Base-by-base conservation (phyloP, 2,797 vertebrate species). In the Bradypus variegatus region DNA sequence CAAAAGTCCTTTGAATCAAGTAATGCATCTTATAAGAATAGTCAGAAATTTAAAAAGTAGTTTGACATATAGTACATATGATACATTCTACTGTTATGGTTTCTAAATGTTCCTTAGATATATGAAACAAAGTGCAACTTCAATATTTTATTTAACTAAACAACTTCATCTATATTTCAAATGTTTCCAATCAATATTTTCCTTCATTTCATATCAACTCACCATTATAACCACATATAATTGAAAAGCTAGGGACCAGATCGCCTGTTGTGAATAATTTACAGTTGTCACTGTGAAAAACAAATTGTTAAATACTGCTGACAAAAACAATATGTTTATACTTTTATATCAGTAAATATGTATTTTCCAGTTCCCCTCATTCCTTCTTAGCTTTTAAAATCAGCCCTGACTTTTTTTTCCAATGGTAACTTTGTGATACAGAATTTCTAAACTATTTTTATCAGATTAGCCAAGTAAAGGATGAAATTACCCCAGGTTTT, bases 151-250 rank as follows among this genome's bases (percentile, higher is more conserved):
- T 83, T 73, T 95, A 95, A 95, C 77, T 85, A 95, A 96, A 96
- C 89, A 94, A 96, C 97, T 97, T 97, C 96, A 97, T 97, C 96
- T 97, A 96, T 96, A 98, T 98, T 97, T 98, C 92, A 98, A 98
- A 98, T 97, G 95, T 95, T 96, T 97, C 79, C 92, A 95, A 98
- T 98, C 95, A 97, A 98, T 98, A 97, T 92, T 95, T 94, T 92
- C 94, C 90, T 96, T 96, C 82, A 76, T 97, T 94, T 96, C 93
- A 90, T 97, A 95, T 67, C 82, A 94, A 88, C 92, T 88, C 95
- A 79, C 81, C 77, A 96, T 90, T 95, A 96, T 45, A 96, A 96
- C 85, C 86, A 92, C 90, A 92, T 67, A 88, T 62, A 97, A 95
- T 80, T 96, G 95, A 96, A 97, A 96, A 96, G 93, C 93, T 97